Evolutionary conservation across 37 sponge, comb jelly and placozoan genomes (phyloP).

Genomic region (Theonella swinhoei): DNA sequence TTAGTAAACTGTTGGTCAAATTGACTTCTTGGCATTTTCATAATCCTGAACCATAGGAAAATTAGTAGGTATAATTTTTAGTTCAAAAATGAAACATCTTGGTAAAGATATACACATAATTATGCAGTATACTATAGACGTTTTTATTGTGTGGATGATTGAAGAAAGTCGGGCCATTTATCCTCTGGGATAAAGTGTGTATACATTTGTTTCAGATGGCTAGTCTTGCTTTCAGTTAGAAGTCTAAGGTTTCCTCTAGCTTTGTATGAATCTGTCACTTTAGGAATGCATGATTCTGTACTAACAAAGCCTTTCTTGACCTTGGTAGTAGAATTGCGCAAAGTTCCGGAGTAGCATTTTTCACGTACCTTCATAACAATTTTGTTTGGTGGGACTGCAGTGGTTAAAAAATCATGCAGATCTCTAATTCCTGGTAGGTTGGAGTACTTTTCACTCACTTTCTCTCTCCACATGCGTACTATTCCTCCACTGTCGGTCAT

Average conservation of each 20-base stretch:
- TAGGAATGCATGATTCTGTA: conserved; percentile 13
- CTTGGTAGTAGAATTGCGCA: background rate
- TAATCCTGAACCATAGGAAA: no score
- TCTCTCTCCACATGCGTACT: conserved; percentile 19
- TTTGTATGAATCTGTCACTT: background rate
- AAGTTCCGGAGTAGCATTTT: conserved; percentile 7
- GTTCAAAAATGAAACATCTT: background rate
- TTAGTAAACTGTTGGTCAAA: no score
- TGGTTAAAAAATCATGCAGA: conserved; percentile 23
- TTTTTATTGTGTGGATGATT: background rate
- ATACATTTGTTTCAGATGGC: conserved; percentile 49
- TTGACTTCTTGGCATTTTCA: no score
- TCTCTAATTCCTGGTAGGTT: conserved; percentile 33
- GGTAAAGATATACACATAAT: background rate
- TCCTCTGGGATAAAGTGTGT: conserved; percentile 26
- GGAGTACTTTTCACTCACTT: background rate
- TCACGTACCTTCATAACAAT: conserved; percentile 31
- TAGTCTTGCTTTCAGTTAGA: background rate
- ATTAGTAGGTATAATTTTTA: no score
- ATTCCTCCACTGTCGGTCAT: conserved; percentile 20
- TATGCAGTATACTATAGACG: background rate
- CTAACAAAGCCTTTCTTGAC: background rate
- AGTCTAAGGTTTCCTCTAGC: conserved; percentile 8
- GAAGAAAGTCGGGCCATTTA: conserved; percentile 16
- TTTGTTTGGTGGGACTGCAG: background rate